Conservation (phyloP, 2,113 vertebrate species). For the Nannobrachium achirus region DNA sequence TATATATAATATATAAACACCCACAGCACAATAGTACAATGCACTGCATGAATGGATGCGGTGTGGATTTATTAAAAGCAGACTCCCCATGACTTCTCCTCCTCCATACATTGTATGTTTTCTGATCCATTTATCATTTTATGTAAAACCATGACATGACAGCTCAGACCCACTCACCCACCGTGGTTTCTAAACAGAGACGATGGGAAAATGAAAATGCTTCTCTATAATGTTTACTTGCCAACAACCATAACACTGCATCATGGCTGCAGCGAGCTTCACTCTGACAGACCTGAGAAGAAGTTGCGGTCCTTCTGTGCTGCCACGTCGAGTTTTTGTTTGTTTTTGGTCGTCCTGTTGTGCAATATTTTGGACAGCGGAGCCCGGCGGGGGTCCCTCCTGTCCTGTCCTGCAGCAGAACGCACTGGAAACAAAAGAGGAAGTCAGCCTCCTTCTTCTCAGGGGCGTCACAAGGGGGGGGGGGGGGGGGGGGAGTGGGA, state of each 20-base stretch:
- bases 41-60: conserved; percentile 4
- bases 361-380: conserved; percentile 13
- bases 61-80: conserved; percentile 3
- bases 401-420: conserved; percentile 47
- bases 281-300: conserved; percentile 21
- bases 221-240: conserved; percentile 22
- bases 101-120: not conserved
- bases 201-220: conserved; percentile 18
- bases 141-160: conserved; percentile 13
- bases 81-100: conserved; percentile 5
- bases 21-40: not conserved
- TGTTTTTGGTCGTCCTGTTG: not conserved
- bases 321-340: conserved; percentile 12
- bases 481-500: too few relatives aligned
- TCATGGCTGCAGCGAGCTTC: conserved; percentile 24
- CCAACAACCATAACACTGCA: conserved; percentile 19
- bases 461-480: too few relatives aligned
- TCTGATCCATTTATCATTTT: not conserved
- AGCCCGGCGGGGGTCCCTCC: conserved; percentile 38
- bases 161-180: not conserved
- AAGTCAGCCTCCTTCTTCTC: conserved; percentile 24
- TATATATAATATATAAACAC: too few relatives aligned
- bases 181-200: not conserved
- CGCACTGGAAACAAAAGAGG: conserved; percentile 57
- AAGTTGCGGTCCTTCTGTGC: conserved; percentile 20